Base-by-base conservation (phyloP, 2,888 invertebrate genomes). In the Agrotis clavis region DNA sequence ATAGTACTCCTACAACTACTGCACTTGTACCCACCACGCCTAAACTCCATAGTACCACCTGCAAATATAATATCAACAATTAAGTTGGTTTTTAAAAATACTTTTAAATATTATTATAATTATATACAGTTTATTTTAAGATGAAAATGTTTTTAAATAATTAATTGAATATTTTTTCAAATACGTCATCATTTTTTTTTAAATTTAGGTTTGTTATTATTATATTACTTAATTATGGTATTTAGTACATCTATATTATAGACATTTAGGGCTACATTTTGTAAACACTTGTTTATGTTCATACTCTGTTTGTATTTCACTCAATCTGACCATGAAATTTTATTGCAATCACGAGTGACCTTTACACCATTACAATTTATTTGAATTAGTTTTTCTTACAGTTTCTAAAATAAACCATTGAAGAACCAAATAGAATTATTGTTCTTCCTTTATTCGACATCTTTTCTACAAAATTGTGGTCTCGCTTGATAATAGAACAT, bases 1-100 rank as follows among this genome's bases (percentile, higher is more conserved):
- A 98, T 47, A 99, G 93, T 14, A 98, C 97, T 53, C 98, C 98
- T 56, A 99, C 97, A n/a, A 99, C 95, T 13, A 98, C 97, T 25
- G 98, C 97, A 88, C 99, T 98, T 57, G 97, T 97, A 41, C 96
- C 96, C 47, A 96, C 95, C 53, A 98, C 97, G 64, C 98, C 97
- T 81, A 98, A 96, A 80, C 98, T 98, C 90, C 98, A 97, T 87
- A 98, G 94, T 71, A 98, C 97, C 73, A 98, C 97, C 98, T 98
- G 88, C 45, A 89, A 89, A 77, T 30, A 45, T 60, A 73, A 51
- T 59, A 66, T 25, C n/a, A 54, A n/a, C 4, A 53, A 21, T 54
- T 14, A 71, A 21, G 18, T 41, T 41, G 16, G 16, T 47, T 5
- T 47, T 16, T 47, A 16, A 47, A 5, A 47, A 47, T 47, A 5